A percentile compares a stretch with the other conserved stretches of the same genome.
phyloP scores from a whole-genome alignment of 1,140 invertebrate species.

The Dinoponera quadriceps region DNA sequence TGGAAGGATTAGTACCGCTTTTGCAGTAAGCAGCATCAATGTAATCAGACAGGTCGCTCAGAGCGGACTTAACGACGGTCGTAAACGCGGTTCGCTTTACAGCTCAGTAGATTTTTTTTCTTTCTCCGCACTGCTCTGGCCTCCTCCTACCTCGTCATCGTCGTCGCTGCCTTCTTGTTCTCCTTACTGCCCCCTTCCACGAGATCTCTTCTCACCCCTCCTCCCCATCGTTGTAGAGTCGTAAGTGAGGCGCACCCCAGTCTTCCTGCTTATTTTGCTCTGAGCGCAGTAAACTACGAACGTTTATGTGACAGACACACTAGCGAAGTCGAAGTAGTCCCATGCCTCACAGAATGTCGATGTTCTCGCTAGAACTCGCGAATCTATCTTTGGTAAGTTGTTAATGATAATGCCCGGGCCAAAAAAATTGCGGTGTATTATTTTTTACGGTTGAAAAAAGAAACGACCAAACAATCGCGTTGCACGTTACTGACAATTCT shows the following conservation, averaged over 20 bases:
- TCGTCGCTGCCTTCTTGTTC: constrained; percentile 39
- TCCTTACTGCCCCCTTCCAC: constrained; percentile 15
- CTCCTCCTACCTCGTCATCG: neutral
- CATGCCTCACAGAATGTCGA: constrained; percentile 26
- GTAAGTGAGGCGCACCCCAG: constrained; percentile 55
- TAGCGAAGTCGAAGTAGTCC: constrained; percentile 56
- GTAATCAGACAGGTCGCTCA: constrained; percentile 79
- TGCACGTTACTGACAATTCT: neutral
- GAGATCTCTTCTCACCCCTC: neutral
- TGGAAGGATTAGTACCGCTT: constrained; percentile 40
- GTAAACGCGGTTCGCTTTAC: constrained; percentile 81
- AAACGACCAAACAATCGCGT: neutral
- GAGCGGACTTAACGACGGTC: constrained; percentile 80
- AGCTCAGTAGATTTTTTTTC: constrained; percentile 71
- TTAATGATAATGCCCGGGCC: neutral
- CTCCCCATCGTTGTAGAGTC: constrained; percentile 49
- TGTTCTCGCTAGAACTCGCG: constrained; percentile 26
- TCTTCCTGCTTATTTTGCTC: constrained; percentile 64
- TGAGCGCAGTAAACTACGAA: constrained; percentile 51
- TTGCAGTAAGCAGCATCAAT: constrained; percentile 77
- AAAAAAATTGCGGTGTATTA: neutral
- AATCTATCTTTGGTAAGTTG: constrained; percentile 9
- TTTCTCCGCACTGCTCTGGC: neutral
- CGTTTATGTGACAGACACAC: constrained; percentile 64
- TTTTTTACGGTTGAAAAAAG: neutral